Percentiles rank a stretch among this genome's conserved stretches.
These are phyloP conservation scores for Rhabditoides inermis DNA, from an alignment of 2,888 invertebrate species.

Conservation along the genomic window DNA sequence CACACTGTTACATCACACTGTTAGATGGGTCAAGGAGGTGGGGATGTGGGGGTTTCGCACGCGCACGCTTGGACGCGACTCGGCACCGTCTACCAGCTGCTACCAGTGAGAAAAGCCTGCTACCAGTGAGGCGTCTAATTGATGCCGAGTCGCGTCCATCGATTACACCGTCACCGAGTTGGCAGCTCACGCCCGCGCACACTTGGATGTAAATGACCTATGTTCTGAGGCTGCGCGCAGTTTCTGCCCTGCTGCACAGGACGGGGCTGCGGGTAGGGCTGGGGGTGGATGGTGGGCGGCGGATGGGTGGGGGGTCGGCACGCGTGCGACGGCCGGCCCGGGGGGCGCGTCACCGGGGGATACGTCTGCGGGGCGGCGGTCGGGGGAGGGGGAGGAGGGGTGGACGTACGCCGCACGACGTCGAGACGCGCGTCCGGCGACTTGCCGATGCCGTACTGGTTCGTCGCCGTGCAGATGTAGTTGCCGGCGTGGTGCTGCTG, in stretches of 20 bases:
- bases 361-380: neutral
- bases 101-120: no score
- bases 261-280: neutral
- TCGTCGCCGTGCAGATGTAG: constrained; percentile 71
- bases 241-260: neutral
- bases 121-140: no score
- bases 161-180: neutral
- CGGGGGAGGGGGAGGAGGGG: neutral
- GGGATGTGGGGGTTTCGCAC: no score
- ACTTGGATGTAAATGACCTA: neutral
- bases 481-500: constrained; percentile 66
- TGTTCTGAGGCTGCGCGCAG: no score
- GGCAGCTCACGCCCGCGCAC: neutral
- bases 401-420: constrained; percentile 34
- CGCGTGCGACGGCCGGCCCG: neutral
- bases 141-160: constrained; percentile 28
- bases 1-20: no score
- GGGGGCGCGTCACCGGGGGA: neutral
- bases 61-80: no score
- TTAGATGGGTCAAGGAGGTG: no score
- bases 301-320: neutral
- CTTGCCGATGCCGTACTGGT: constrained; percentile 42
- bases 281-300: neutral
- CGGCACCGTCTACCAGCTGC: no score
- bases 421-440: constrained; percentile 44